These are phyloP conservation scores for Hydropsyche betteni DNA, from an alignment of 2,888 invertebrate species.

Conservation along the genomic window DNA sequence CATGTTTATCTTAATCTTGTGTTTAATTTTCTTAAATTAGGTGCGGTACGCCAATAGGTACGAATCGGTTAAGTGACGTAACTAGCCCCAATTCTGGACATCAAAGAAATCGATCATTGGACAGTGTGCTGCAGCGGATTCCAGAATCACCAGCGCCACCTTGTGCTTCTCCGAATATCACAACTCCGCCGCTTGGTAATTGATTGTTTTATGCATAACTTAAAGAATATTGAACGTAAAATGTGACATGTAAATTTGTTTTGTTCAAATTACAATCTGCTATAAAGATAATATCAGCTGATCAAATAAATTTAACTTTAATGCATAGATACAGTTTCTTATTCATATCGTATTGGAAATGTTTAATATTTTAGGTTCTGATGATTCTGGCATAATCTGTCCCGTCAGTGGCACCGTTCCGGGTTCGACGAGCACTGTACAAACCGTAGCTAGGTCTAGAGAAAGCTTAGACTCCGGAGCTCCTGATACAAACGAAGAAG, in stretches of 20 bases:
- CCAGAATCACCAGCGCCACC: conserved; percentile 75
- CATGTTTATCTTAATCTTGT: not conserved
- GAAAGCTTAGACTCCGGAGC: conserved; percentile 80
- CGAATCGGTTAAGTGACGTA: conserved; percentile 56
- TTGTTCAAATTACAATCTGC: not conserved
- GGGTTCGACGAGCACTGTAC: conserved; percentile 58
- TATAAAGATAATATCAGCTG: conserved; percentile 34
- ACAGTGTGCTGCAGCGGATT: conserved; percentile 88
- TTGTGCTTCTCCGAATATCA: conserved; percentile 52
- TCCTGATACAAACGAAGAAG: conserved; percentile 66
- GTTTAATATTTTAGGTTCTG: conserved; percentile 66
- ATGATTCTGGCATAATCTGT: conserved; percentile 81
- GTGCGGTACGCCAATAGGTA: conserved; percentile 57
- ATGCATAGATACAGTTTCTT: too few relatives aligned
- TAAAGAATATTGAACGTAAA: conserved; percentile 51
- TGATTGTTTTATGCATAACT: conserved; percentile 50
- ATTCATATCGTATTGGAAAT: too few relatives aligned
- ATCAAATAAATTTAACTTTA: not conserved
- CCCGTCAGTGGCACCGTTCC: conserved; percentile 66
- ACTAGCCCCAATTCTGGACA: conserved; percentile 69
- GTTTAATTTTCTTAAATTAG: conserved; percentile 56
- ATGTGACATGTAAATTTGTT: too few relatives aligned
- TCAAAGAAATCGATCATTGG: conserved; percentile 89
- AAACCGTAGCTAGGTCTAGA: conserved; percentile 70
- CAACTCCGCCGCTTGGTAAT: conserved; percentile 52